Evolutionary conservation across 2,113 vertebrate genomes (phyloP).

Genomic region (Morone chrysops): DNA sequence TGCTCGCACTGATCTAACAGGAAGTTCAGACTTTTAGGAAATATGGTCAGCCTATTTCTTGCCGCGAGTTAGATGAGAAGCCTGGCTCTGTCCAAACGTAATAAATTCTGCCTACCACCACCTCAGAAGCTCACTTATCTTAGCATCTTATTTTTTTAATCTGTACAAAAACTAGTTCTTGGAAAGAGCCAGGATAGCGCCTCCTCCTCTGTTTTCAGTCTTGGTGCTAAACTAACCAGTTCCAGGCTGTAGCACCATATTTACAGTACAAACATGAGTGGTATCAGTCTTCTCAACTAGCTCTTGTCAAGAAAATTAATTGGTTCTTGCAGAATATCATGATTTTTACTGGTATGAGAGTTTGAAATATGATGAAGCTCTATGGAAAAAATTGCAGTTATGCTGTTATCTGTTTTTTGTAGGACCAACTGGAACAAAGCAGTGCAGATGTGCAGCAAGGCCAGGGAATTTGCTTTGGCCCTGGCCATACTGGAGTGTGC

Average conservation of each 20-base stretch:
- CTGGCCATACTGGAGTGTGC: slow-evolving; percentile 98
- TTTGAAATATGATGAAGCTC: neutral
- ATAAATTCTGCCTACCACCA: too few relatives aligned
- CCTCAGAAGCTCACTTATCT: neutral
- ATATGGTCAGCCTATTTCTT: neutral
- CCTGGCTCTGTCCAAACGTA: too few relatives aligned
- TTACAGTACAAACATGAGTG: too few relatives aligned
- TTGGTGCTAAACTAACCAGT: too few relatives aligned
- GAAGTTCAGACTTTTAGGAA: neutral
- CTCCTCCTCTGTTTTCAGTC: too few relatives aligned
- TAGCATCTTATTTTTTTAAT: neutral
- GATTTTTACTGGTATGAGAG: neutral
- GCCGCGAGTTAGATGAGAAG: neutral
- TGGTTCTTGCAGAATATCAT: too few relatives aligned
- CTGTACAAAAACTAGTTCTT: neutral
- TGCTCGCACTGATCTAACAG: neutral
- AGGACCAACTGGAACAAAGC: slow-evolving; percentile 99
- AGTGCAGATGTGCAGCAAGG: slow-evolving; percentile 99
- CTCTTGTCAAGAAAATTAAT: too few relatives aligned
- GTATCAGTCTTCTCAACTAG: too few relatives aligned
- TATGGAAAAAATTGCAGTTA: neutral
- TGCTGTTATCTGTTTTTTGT: neutral
- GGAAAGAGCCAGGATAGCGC: too few relatives aligned
- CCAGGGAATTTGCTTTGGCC: slow-evolving; percentile 96
- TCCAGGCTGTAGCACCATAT: too few relatives aligned